Evolutionary conservation across 2,888 invertebrate genomes (phyloP), one percentile per base, ranked within the genome.

Genomic region (Tachina fera): DNA sequence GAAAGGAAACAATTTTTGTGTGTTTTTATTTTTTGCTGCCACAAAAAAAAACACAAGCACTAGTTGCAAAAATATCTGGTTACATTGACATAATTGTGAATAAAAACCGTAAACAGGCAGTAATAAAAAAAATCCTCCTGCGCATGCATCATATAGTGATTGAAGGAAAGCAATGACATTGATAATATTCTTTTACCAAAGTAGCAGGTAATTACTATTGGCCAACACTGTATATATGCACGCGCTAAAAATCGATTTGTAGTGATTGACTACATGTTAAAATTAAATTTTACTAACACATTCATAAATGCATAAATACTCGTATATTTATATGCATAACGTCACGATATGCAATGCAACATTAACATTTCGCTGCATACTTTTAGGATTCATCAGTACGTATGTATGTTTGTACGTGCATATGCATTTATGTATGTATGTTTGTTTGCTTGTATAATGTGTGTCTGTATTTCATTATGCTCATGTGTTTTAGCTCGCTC

Each of bases 1-100:
- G 43, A n/a, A 10, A 67, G 8, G 16, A 39, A 51, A 39, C 49
- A 45, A 22, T 56, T 58, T 31, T 13, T 31, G 3, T 53, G 9
- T 49, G 49, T 49, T 49, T 1, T 51, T 16, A 16, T 51, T 47
- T 14, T n/a, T 31, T 31, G 49, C 39, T 39, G 67, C 31, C 31
- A 16, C n/a, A 47, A 16, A 39, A 43, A 22, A 31, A 31, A 16
- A 58, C 1, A 43, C 47, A 60, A 16, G 16, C 9, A 14, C 19
- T 11, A 9, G 43, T 22, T 58, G 9, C 16, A 43, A 11, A 77
- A 61, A 61, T 67, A 47, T 72, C 53, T 65, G 53, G 60, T 72
- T 67, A 45, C 77, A 72, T 67, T 83, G 83, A 83, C 72, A 83
- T 71, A 72, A 72, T 83, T 77, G 78, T 77, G 60, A 83, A 60